phyloP scores from a whole-genome alignment of 2,797 vertebrate genomes.

The Karalla daura region DNA sequence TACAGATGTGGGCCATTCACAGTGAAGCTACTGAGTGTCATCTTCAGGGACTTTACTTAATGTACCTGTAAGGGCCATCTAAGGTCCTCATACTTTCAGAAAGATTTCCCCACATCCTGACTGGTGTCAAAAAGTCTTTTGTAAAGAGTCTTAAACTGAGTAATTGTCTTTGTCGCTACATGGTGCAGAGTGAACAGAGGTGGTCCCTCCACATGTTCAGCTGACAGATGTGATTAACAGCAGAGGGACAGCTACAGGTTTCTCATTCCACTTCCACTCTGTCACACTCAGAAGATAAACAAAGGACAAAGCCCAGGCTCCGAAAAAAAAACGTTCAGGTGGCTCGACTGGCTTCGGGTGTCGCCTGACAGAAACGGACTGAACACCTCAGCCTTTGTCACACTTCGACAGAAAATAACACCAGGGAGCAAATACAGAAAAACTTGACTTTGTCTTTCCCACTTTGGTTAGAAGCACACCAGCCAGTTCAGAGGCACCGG shows the following conservation, averaged over 20 bases:
- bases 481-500: neutral
- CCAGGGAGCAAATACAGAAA: no score
- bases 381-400: neutral
- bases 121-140: no score
- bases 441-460: neutral
- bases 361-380: neutral
- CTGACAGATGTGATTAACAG: neutral
- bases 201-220: neutral
- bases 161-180: neutral
- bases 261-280: slow-evolving; percentile 27
- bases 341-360: slow-evolving; percentile 8
- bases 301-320: slow-evolving; percentile 17
- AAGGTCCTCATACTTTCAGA: no score
- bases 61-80: no score
- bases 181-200: neutral
- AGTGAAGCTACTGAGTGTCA: no score
- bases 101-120: neutral
- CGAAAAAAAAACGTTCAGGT: neutral
- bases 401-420: neutral
- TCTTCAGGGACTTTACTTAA: no score
- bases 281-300: slow-evolving; percentile 2
- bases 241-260: neutral
- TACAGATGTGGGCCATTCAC: no score
- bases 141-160: neutral
- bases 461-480: neutral